These are phyloP conservation scores for Aphodius sticticus DNA, from an alignment of 2,888 invertebrate genomes.

Conservation along the genomic window DNA sequence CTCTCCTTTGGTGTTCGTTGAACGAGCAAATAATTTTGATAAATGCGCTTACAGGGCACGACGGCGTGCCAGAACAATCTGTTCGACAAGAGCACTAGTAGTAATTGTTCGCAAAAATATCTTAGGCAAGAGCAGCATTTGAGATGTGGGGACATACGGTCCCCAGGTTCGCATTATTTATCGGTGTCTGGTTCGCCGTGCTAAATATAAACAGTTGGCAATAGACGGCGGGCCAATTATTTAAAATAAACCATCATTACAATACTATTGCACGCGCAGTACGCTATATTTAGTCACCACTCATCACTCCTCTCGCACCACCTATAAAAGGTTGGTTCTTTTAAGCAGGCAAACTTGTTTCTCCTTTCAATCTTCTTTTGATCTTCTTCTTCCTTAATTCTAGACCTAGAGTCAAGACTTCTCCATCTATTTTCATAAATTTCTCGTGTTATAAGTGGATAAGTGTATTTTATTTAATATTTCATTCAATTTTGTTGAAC, in stretches of 20 bases:
- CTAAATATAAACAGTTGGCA: slow-evolving; percentile 19
- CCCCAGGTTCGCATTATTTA: slow-evolving; percentile 16
- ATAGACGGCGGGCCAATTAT: slow-evolving; percentile 21
- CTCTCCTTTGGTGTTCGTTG: background rate
- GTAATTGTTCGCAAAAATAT: slow-evolving; percentile 4
- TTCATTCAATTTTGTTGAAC: no score
- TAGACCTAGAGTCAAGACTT: no score
- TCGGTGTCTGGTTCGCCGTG: slow-evolving; percentile 11
- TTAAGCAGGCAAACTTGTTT: background rate
- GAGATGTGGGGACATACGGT: background rate
- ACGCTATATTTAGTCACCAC: background rate
- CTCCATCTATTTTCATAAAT: no score
- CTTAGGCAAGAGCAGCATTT: background rate
- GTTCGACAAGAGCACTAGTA: background rate
- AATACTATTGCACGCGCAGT: slow-evolving; percentile 20
- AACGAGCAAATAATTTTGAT: background rate
- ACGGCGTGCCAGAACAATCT: background rate
- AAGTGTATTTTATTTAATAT: no score
- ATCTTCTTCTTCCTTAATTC: no score
- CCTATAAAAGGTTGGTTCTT: background rate
- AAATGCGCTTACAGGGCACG: background rate
- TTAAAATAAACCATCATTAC: slow-evolving; percentile 25
- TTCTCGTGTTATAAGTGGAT: no score
- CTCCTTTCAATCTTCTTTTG: no score
- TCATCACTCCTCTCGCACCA: background rate